These are phyloP conservation scores for Capra hircus DNA, from an alignment of 2,113 vertebrate genomes.

Conservation along the genomic window DNA sequence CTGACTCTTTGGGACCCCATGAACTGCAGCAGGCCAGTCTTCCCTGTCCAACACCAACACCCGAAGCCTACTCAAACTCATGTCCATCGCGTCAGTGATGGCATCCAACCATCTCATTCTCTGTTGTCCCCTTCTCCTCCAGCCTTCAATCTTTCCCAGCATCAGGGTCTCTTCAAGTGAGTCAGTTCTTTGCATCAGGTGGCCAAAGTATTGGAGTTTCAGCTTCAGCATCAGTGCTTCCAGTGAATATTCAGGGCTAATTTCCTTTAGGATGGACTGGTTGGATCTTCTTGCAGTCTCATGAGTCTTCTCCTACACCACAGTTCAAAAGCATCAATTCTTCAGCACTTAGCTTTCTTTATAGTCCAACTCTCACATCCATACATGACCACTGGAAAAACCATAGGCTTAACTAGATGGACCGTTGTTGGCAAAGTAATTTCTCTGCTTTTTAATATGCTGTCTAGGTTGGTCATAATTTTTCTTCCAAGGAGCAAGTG, in stretches of 20 bases:
- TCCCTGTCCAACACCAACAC: not conserved
- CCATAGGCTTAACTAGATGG: not conserved
- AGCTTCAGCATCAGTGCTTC: not conserved
- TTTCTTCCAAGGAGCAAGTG: not conserved
- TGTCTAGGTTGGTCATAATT: not conserved
- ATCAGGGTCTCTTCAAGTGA: not conserved
- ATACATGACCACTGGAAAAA: not conserved
- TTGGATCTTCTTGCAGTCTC: not conserved
- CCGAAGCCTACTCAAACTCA: not conserved
- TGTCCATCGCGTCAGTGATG: accelerated
- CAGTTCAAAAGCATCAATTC: not conserved
- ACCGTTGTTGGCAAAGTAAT: not conserved
- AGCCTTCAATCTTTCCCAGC: not conserved
- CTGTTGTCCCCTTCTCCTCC: not conserved
- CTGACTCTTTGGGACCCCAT: not conserved
- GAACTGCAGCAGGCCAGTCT: not conserved
- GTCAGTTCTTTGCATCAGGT: not conserved
- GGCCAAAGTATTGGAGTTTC: not conserved
- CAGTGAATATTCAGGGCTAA: not conserved
- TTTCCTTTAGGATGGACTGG: not conserved
- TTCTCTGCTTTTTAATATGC: not conserved
- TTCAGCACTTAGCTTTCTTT: not conserved
- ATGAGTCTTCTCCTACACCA: not conserved
- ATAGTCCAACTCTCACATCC: not conserved
- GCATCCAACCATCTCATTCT: not conserved